Percentiles rank a stretch among this genome's conserved stretches.
Evolutionary conservation across 2,797 vertebrate genomes (phyloP).

Genomic region (Tiaroga cobitis): DNA sequence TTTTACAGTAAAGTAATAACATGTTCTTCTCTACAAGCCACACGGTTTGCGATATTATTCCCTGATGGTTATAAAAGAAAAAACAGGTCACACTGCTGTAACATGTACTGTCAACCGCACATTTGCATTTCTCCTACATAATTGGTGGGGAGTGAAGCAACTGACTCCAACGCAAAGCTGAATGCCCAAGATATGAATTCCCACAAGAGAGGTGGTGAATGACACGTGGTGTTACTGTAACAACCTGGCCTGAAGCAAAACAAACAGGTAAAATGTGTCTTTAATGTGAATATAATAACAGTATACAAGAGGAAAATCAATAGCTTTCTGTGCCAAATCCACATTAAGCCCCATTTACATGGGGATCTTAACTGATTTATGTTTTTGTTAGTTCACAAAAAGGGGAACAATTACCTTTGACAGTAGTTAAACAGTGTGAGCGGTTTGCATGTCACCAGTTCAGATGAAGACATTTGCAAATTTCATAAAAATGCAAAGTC

Average conservation of each 20-base stretch:
- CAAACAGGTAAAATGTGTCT: background rate
- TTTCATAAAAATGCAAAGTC: slow-evolving; percentile 48
- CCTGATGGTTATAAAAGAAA: background rate
- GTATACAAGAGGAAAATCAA: slow-evolving; percentile 1
- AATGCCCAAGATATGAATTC: background rate
- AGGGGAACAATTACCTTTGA: slow-evolving; percentile 52
- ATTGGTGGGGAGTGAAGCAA: background rate
- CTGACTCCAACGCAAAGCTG: background rate
- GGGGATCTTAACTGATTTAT: slow-evolving; percentile 37
- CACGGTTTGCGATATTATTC: background rate
- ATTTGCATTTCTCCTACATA: slow-evolving; percentile 4
- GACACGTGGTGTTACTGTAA: background rate
- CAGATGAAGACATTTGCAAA: slow-evolving; percentile 47
- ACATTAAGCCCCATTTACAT: slow-evolving; percentile 49
- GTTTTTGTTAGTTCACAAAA: slow-evolving; percentile 38
- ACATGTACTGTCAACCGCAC: background rate
- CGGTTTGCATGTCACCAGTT: slow-evolving; percentile 29
- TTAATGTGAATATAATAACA: background rate
- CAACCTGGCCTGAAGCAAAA: slow-evolving; percentile 10
- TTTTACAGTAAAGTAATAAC: background rate
- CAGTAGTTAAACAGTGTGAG: slow-evolving; percentile 12
- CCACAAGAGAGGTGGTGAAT: slow-evolving; percentile 8
- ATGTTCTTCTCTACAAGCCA: background rate
- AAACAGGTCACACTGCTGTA: background rate
- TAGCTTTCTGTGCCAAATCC: slow-evolving; percentile 33